Percentiles rank a stretch among this genome's conserved stretches.
phyloP scores from a whole-genome alignment of 1,140 invertebrate species.

The Dufourea novaeangliae region DNA sequence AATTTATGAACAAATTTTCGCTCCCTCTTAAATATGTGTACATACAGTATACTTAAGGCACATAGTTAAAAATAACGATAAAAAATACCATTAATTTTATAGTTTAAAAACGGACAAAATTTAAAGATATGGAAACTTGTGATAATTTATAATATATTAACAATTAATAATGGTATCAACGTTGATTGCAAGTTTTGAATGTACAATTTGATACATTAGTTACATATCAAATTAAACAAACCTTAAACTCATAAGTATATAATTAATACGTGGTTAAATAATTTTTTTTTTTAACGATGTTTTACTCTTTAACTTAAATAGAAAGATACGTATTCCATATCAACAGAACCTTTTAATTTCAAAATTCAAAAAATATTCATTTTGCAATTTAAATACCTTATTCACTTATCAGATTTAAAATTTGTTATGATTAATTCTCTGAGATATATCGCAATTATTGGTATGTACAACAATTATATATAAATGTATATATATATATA shows the following conservation, averaged over 20 bases:
- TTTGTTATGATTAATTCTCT: neutral
- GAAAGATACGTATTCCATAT: neutral
- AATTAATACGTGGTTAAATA: neutral
- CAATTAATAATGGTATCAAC: constrained; percentile 2
- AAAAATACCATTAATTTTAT: constrained; percentile 17
- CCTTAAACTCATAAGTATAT: neutral
- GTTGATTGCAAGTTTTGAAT: neutral
- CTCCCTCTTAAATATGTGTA: constrained; percentile 2
- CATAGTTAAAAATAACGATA: constrained; percentile 29
- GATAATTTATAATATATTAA: constrained; percentile 22
- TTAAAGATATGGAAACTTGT: constrained; percentile 23
- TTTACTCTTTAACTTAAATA: neutral
- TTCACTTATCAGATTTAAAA: neutral
- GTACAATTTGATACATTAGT: constrained; percentile 5
- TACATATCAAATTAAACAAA: neutral
- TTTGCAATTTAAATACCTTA: neutral
- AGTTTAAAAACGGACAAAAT: constrained; percentile 12
- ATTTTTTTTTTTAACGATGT: neutral
- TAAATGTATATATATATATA: no score
- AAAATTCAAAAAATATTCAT: constrained; percentile 3
- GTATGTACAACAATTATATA: constrained; percentile 10
- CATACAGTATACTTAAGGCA: constrained; percentile 47
- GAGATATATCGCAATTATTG: neutral
- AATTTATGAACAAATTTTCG: constrained; percentile 12
- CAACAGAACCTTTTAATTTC: neutral